These are phyloP conservation scores for Melanotaenia duboulayi DNA, from an alignment of 2,113 vertebrate species.

Conservation along the genomic window DNA sequence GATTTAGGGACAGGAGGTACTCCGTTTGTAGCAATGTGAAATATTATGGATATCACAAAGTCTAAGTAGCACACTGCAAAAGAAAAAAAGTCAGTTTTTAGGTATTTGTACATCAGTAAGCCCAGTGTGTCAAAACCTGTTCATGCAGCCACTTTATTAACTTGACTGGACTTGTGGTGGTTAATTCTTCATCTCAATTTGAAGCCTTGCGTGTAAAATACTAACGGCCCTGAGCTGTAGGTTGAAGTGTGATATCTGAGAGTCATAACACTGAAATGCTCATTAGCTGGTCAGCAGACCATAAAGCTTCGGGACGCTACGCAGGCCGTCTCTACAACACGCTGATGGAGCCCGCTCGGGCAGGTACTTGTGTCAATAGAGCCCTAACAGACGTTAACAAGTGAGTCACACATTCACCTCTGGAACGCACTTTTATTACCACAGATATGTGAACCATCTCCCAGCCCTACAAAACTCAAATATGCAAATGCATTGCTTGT, in stretches of 20 bases:
- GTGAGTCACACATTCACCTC: constrained; percentile 66
- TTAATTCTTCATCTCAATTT: constrained; percentile 2
- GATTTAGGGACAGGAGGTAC: too few relatives aligned
- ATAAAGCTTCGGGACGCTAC: constrained; percentile 14
- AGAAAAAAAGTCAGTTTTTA: too few relatives aligned
- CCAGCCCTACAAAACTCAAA: constrained; percentile 28
- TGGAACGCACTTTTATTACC: constrained; percentile 69
- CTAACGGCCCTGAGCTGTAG: background rate
- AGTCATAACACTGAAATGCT: constrained; percentile 46
- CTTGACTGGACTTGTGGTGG: background rate
- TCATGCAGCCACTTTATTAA: background rate
- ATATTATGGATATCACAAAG: too few relatives aligned
- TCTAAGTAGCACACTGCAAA: too few relatives aligned
- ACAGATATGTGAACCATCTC: constrained; percentile 63
- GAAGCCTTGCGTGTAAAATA: background rate
- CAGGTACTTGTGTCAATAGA: constrained; percentile 34
- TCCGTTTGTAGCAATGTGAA: too few relatives aligned
- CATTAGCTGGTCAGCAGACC: constrained; percentile 62
- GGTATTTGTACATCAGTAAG: too few relatives aligned
- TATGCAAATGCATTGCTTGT: constrained; percentile 61
- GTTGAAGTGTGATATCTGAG: constrained; percentile 34
- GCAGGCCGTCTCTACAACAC: constrained; percentile 62
- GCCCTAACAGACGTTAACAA: constrained; percentile 52
- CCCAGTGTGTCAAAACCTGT: background rate
- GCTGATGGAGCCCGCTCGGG: constrained; percentile 28